A percentile compares a stretch with the other conserved stretches of the same genome.
Conservation (phyloP, 37 sponge, comb jelly and placozoan species). For the Cliona cf. orientalis region DNA sequence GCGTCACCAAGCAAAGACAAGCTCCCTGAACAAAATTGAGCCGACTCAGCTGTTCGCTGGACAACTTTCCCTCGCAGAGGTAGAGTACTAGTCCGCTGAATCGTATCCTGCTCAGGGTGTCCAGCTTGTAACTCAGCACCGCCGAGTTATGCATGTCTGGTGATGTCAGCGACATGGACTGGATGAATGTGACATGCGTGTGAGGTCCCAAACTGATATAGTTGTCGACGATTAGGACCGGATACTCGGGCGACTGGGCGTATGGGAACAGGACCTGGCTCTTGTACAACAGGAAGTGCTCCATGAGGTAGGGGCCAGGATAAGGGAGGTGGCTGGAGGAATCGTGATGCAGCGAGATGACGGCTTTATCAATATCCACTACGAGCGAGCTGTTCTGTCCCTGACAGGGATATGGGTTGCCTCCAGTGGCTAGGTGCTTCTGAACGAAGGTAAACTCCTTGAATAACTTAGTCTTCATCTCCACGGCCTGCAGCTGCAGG, state of each 20-base stretch:
- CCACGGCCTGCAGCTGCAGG: conserved; percentile 41
- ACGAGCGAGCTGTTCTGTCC: conserved; percentile 6
- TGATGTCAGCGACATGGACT: not conserved
- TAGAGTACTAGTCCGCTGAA: conserved; percentile 91
- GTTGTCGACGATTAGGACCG: conserved; percentile 76
- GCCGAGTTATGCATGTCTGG: not conserved
- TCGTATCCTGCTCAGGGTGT: not conserved
- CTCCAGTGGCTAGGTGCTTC: conserved; percentile 64
- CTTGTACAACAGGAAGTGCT: conserved; percentile 66
- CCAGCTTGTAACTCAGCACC: not conserved
- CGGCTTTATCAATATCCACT: conserved; percentile 52
- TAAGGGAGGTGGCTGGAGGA: conserved; percentile 54
- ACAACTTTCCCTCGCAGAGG: conserved; percentile 74
- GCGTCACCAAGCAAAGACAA: conserved; percentile 79
- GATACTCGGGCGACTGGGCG: conserved; percentile 50
- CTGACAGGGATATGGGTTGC: conserved; percentile 40
- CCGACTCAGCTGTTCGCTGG: conserved; percentile 52
- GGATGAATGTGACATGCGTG: conserved; percentile 49
- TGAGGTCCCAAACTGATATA: conserved; percentile 80
- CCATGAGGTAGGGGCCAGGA: conserved; percentile 85
- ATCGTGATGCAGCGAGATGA: conserved; percentile 76
- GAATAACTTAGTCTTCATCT: conserved; percentile 26
- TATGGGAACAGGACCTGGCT: conserved; percentile 64
- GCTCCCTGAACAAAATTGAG: conserved; percentile 85
- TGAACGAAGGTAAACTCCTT: conserved; percentile 57